Evolutionary conservation across 2,113 vertebrate species (phyloP).

Genomic region (Syngnathoides biaculeatus): DNA sequence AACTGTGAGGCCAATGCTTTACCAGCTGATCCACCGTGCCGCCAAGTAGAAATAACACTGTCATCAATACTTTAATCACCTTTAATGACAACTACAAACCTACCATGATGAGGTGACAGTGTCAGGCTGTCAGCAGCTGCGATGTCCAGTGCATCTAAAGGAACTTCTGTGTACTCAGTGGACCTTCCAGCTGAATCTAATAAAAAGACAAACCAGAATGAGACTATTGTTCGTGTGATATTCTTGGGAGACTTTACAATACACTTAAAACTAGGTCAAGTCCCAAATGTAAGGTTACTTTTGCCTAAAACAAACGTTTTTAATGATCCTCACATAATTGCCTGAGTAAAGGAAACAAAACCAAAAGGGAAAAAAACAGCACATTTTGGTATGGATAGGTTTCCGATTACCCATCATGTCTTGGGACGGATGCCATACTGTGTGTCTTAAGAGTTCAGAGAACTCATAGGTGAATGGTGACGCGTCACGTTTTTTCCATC

Average conservation of each 20-base stretch:
- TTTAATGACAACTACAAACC: slow-evolving; percentile 3
- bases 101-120: slow-evolving; percentile 82
- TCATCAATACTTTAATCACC: neutral
- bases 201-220: slow-evolving; percentile 3
- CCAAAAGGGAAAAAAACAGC: neutral
- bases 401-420: no score
- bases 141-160: slow-evolving; percentile 84
- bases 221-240: neutral
- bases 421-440: no score
- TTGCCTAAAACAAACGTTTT: neutral
- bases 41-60: no score
- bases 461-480: no score
- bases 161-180: slow-evolving; percentile 86
- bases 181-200: slow-evolving; percentile 29
- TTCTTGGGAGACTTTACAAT: neutral
- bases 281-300: neutral
- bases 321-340: neutral
- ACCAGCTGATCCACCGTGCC: no score
- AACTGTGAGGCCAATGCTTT: no score
- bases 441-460: no score
- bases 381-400: neutral
- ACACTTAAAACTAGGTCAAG: neutral
- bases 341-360: neutral
- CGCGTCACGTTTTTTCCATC: no score
- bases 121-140: slow-evolving; percentile 81